A percentile compares a stretch with the other conserved stretches of the same genome.
Conservation (phyloP, 1,140 invertebrate species). For the Drosophila ercepeae region DNA sequence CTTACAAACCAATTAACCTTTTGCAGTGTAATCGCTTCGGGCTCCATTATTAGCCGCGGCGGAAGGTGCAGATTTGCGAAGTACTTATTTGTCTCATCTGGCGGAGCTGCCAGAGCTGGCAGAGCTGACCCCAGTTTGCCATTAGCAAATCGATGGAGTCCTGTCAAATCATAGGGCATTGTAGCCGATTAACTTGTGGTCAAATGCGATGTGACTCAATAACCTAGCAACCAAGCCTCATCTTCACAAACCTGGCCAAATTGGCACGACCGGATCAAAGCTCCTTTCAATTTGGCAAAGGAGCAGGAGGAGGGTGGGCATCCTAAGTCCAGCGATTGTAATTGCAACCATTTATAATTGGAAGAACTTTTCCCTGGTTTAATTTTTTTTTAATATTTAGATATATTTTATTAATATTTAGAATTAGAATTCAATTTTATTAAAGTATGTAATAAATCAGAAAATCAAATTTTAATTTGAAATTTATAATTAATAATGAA, state of each 20-base stretch:
- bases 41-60: slow-evolving; percentile 36
- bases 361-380: too few relatives aligned
- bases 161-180: slow-evolving; percentile 6
- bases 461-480: too few relatives aligned
- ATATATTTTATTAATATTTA: too few relatives aligned
- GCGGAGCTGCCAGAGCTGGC: background rate
- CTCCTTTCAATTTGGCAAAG: slow-evolving; percentile 15
- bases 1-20: slow-evolving; percentile 78
- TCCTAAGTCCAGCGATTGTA: background rate
- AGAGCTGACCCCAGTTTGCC: background rate
- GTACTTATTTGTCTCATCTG: slow-evolving; percentile 46
- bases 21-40: slow-evolving; percentile 54
- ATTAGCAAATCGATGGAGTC: slow-evolving; percentile 43
- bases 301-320: background rate
- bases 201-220: slow-evolving; percentile 21
- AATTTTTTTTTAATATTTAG: too few relatives aligned
- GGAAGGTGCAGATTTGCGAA: slow-evolving; percentile 35
- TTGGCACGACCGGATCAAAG: background rate
- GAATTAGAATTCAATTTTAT: too few relatives aligned
- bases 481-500: too few relatives aligned
- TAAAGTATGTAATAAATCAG: too few relatives aligned
- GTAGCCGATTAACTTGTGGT: slow-evolving; percentile 15
- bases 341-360: slow-evolving; percentile 12
- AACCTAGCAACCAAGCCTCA: slow-evolving; percentile 13
- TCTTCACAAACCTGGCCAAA: background rate